phyloP scores from a whole-genome alignment of 2,113 vertebrate species.

The Tupaia tana region DNA sequence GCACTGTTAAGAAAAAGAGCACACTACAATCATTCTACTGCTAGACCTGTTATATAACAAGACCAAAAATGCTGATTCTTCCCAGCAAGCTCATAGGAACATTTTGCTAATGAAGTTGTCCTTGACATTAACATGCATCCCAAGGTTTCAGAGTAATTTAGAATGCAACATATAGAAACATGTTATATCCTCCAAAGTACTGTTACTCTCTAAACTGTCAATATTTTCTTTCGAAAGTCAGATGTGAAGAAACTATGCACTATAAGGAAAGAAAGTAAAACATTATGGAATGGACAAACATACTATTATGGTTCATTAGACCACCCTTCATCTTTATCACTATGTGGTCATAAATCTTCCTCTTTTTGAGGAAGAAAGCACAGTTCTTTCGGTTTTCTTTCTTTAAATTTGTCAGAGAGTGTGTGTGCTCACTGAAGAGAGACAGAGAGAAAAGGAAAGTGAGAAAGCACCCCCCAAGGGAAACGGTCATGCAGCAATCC shows the following conservation, averaged over 20 bases:
- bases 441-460: too few species aligned
- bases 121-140: background rate
- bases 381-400: background rate
- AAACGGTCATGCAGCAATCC: too few species aligned
- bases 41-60: background rate
- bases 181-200: background rate
- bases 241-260: background rate
- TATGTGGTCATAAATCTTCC: constrained; percentile 37
- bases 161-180: background rate
- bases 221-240: constrained; percentile 2
- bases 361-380: constrained; percentile 34
- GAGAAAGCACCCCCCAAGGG: too few species aligned
- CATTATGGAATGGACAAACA: constrained; percentile 5
- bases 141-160: constrained; percentile 23
- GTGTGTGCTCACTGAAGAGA: too few species aligned
- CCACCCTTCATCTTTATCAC: background rate
- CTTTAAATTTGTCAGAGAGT: too few species aligned
- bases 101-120: constrained; percentile 13
- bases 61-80: background rate
- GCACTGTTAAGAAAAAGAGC: constrained; percentile 32
- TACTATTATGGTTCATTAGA: background rate
- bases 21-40: background rate
- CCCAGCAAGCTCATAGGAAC: background rate
- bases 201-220: background rate
- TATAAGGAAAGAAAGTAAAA: constrained; percentile 28